These are phyloP conservation scores for Anoplolepis gracilipes DNA, from an alignment of 1,140 invertebrate genomes.

Conservation along the genomic window DNA sequence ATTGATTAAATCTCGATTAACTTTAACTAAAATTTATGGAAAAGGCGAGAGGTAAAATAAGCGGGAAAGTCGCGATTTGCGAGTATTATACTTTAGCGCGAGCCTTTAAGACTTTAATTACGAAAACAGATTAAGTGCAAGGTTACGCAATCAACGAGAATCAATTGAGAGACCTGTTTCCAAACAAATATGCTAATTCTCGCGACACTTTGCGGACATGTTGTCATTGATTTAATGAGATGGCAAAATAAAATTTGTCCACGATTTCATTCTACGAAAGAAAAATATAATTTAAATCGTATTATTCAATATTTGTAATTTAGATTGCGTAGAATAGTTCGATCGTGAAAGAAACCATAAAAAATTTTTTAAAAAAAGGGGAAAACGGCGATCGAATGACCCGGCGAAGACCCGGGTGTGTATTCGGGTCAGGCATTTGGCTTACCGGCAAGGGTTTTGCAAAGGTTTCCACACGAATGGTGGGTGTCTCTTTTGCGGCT, in stretches of 20 bases:
- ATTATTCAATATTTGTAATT: no score
- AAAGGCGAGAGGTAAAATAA: neutral
- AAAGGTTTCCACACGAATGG: conserved; percentile 71
- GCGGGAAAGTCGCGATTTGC: conserved; percentile 30
- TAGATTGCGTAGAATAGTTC: no score
- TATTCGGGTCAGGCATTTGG: conserved; percentile 73
- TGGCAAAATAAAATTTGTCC: neutral
- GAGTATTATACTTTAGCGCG: conserved; percentile 23
- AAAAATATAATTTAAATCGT: conserved; percentile 11
- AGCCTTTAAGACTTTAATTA: conserved; percentile 41
- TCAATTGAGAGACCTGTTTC: neutral
- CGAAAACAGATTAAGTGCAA: conserved; percentile 48
- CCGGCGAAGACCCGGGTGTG: conserved; percentile 69
- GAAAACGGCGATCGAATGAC: conserved; percentile 37
- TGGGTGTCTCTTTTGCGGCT: conserved; percentile 75
- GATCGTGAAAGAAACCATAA: conserved; percentile 71
- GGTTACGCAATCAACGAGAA: conserved; percentile 7
- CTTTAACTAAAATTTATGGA: conserved; percentile 51
- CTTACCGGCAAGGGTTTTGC: conserved; percentile 64
- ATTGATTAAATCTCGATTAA: conserved; percentile 54
- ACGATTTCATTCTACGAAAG: neutral
- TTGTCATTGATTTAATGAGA: neutral
- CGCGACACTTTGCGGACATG: neutral
- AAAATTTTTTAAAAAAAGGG: neutral
- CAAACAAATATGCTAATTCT: neutral